These are phyloP conservation scores for Neria commutata DNA, from an alignment of 2,888 invertebrate genomes.

Conservation along the genomic window DNA sequence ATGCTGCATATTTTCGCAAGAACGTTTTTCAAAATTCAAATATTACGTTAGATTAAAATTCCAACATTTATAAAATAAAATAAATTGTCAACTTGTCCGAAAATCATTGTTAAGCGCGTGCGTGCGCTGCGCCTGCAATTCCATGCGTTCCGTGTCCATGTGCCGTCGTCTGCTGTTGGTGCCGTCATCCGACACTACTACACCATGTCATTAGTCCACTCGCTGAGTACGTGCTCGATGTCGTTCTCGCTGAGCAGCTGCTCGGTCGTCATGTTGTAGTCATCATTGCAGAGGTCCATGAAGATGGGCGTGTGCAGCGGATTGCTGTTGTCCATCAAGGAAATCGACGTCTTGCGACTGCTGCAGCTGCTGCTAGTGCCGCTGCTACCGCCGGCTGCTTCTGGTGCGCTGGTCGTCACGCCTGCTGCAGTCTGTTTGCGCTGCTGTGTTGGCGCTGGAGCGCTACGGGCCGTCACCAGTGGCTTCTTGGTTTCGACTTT, in stretches of 20 bases:
- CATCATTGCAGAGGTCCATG: conserved; percentile 56
- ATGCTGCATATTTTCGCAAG: no score
- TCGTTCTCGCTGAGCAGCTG: conserved; percentile 46
- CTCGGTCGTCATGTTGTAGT: conserved; percentile 52
- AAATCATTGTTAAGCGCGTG: no score
- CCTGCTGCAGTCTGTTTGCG: background rate
- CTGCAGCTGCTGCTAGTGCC: conserved; percentile 17
- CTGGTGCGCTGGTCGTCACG: background rate
- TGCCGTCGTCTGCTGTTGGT: no score
- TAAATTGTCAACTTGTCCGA: conserved; percentile 7
- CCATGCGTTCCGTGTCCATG: background rate
- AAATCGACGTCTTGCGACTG: conserved; percentile 46
- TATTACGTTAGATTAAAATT: no score
- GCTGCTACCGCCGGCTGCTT: background rate
- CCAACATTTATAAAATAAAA: no score
- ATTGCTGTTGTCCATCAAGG: conserved; percentile 52
- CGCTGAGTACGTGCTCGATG: conserved; percentile 51
- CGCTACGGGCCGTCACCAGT: background rate
- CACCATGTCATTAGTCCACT: conserved; percentile 43
- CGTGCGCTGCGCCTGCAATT: background rate
- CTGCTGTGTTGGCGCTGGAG: background rate
- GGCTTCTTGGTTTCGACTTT: no score
- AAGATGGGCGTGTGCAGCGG: conserved; percentile 49
- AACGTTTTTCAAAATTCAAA: no score
- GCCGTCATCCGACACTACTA: conserved; percentile 27